Base-by-base conservation (phyloP, 2,797 vertebrate species). In the Molossus molossus region DNA sequence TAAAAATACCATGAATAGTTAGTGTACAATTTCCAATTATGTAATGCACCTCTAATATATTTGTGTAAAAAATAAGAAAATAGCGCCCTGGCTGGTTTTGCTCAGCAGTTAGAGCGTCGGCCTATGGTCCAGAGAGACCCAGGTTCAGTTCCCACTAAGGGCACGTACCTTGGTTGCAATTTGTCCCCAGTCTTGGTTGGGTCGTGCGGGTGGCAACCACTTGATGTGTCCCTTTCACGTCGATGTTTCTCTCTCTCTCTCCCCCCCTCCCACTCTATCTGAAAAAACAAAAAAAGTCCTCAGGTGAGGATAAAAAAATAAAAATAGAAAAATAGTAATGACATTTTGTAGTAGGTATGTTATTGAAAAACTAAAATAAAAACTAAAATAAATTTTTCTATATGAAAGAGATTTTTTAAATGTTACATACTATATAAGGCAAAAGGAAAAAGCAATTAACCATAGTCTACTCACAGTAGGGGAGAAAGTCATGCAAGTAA, bases 361-460 rank as follows among this genome's bases (percentile, higher is more conserved):
- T 60, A 65, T 10, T 87, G 40, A 87, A 90, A 97, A 87, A 20
- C 1, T 45, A 33, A 88, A 81, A 86, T 50, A 69, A 69, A 94
- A 88, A 40, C 4, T 45, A 58, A 87, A 72, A 83, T 23, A 58
- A 53, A 70, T 8, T 73, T 82, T 90, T 91, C 37, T 85, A 55
- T 8, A 67, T 72, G 20, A 90, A 92, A 85, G 57, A 87, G 69
- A 45, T 64, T 64, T 64, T 64, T 14, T 1, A 29, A 62, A 29
- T 65, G 15, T 65, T n/a, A n/a, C 2, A 0, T 65, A 65, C 17
- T 33, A 93, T 50, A 70, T 79, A 72, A 77, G 18, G 25, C 18
- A 93, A 87, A 94, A 73, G 29, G 48, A 87, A 89, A 82, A 33
- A 33, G 40, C 6, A 90, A 17, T 70, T 94, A 86, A 76, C 25